Base-by-base conservation (phyloP, 64 coral and sea anemone species). In the Platygyra sinensis region DNA sequence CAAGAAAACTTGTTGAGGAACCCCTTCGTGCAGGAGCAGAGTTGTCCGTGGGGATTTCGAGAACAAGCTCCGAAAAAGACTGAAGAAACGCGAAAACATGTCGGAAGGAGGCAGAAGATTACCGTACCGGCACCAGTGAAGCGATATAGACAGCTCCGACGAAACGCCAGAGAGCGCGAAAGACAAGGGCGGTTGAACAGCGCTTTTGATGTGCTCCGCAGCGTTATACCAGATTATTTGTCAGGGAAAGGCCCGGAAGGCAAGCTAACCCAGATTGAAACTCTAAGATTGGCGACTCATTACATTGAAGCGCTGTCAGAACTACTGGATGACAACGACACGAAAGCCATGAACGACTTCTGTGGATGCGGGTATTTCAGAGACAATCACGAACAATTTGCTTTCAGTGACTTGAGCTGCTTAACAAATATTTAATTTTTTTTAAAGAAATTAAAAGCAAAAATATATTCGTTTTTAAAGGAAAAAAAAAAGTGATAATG, bases 191-290 rank as follows among this genome's bases (percentile, higher is more conserved):
- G 97, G 2, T 60, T 99, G 18, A 99, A 99, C 62, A 99, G 63
- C 54, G 97, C 97, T 14, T 99, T 99, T 67, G 97, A 99, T 72
- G 97, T 99, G 17, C 88, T 99, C 32, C 91, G 97, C 19, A 89
- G 97, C 17, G 97, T 99, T 33, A 99, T 99, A 49, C 97, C 97
- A 16, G 97, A 99, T 62, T 99, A 99, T 80, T 75, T 99, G 28
- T 96, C 97, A 2, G 97, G 97, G 18, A 99, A 99, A 74, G 97
- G 97, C 61, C 97, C 97, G 1, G 97, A 99, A 78, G 87, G 97
- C 80, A 99, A 99, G 31, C 85, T 99, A 12, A 99, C 97, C 32
- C 97, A 99, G 62, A 99, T 99, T 63, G 97, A 99, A 80, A 99
- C 97, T 16, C 79, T 99, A 8, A 74, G 97, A 52, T 39, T 99